Evolutionary conservation across 2,888 invertebrate genomes (phyloP), one percentile per base, ranked within the genome.

Genomic region (Andrena fulva): DNA sequence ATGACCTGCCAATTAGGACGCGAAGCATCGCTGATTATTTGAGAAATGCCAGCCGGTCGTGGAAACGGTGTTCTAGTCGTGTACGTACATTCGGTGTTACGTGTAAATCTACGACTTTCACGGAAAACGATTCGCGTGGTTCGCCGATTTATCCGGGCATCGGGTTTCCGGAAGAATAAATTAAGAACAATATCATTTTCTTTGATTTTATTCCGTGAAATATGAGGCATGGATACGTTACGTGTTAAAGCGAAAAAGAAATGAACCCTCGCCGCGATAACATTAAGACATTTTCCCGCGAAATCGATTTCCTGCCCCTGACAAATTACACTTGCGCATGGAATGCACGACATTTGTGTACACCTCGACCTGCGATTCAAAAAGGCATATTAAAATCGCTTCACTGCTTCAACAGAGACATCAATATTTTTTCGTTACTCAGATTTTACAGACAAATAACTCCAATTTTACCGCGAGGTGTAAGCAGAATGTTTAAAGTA

Each of bases 281-380:
- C 52, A 62, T 81, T 81, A 42, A 48, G 60, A 66, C n/a, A 10
- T 67, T 81, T 82, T 75, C 66, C 29, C 69, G 35, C 82, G 82
- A 81, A 81, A 82, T 81, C 75, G 75, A 82, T 74, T 82, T 82
- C 81, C 81, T 80, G 75, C 42, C 16, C 12, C 24, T 81, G 82
- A 82, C 82, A 70, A 82, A 81, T 82, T 70, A 54, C 54, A 6
- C 8, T 54, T 16, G 4, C 35, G 54, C 81, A 82, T 67, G 75
- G 24, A 67, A 82, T 50, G n/a, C 24, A 20, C 20, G 48, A 6
- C 27, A 29, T 16, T 1, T 35, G 31, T 35, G 12, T n/a, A 56
- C 31, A 12, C 27, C 48, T 31, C 33, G 10, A 48, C 27, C 31
- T 24, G 42, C 31, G 31, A 27, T 24, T 31, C 31, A 5, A 7